Evolutionary conservation across 35 echinoderm and acorn worm genomes (phyloP), one percentile per base, ranked within the genome.

Genomic region (Chiridota heheva): DNA sequence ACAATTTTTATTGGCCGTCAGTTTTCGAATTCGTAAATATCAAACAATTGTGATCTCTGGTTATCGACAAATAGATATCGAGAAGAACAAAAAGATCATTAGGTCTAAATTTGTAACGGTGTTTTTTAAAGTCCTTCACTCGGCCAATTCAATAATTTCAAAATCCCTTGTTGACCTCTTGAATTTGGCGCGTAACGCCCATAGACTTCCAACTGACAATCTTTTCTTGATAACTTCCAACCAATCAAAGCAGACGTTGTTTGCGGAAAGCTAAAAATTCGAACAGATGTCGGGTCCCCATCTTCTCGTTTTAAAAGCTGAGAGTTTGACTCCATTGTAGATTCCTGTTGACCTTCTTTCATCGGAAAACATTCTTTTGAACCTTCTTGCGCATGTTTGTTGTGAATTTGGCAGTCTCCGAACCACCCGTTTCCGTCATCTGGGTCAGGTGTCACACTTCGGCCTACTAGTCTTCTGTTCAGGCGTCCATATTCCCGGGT

Each of bases 121-220:
- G n/a, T n/a, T 0, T 15, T 72, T 78, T 17, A 78, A 26, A 97
- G 63, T 32, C 95, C 89, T 70, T 92, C 89, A 34, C 61, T 60
- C 36, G 95, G 89, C 95, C 95, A 98, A 36, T 92, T 81, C 18
- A 98, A 76, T 28, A 88, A 45, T 44, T 98, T 98, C 55, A 91
- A 44, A 40, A 98, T 98, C 16, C 95, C 84, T 17, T 91, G 79
- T 41, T 92, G 85, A 22, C 95, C 95, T 64, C 84, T 49, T 25
- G 95, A 90, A 81, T 98, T 98, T 31, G 94, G 88, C 5, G 89
- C 88, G 47, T 95, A 95, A 17, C 85, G 79, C 18, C 95, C 95
- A 45, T 92, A 98, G 1, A 63, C 46, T 68, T 92, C 95, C 25
- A 92, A 76, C 42, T 79, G 76, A 41, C 86, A 77, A 6, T 44